Conservation (phyloP, 2,888 invertebrate species). For the Nephrocerus scutellatus region DNA sequence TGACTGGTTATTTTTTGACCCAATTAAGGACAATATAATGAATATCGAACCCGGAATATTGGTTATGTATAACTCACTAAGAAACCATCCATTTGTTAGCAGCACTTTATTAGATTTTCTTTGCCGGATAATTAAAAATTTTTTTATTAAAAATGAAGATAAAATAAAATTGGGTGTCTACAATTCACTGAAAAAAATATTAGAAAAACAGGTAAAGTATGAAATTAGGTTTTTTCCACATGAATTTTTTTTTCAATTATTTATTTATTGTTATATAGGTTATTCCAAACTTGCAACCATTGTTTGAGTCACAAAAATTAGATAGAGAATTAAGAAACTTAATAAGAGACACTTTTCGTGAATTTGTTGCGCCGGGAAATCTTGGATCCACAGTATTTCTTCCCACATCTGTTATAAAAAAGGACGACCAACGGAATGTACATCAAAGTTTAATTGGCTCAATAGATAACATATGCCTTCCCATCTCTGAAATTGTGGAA, state of each 20-base stretch:
- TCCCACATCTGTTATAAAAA: constrained; percentile 33
- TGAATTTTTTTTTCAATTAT: background rate
- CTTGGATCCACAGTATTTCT: constrained; percentile 31
- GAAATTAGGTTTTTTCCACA: background rate
- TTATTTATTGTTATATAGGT: constrained; percentile 32
- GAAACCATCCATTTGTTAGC: constrained; percentile 59
- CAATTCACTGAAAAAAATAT: constrained; percentile 45
- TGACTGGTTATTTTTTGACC: constrained; percentile 66
- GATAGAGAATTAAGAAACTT: constrained; percentile 63
- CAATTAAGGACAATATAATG: constrained; percentile 62
- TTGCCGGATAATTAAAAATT: constrained; percentile 55
- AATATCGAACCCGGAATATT: constrained; percentile 64
- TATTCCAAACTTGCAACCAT: constrained; percentile 58
- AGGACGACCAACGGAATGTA: constrained; percentile 33
- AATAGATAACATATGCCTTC: constrained; percentile 10
- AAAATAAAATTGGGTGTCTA: constrained; percentile 48
- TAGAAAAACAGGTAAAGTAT: constrained; percentile 74
- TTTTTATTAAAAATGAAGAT: constrained; percentile 44
- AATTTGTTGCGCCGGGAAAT: constrained; percentile 54
- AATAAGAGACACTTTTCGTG: constrained; percentile 84
- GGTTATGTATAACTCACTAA: constrained; percentile 63
- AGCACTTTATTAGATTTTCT: constrained; percentile 61
- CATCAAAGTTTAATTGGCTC: constrained; percentile 16
- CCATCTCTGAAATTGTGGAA: constrained; percentile 17
- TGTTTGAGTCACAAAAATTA: constrained; percentile 54